Evolutionary conservation across 2,888 invertebrate species (phyloP).

Genomic region (Drosophila rellima): DNA sequence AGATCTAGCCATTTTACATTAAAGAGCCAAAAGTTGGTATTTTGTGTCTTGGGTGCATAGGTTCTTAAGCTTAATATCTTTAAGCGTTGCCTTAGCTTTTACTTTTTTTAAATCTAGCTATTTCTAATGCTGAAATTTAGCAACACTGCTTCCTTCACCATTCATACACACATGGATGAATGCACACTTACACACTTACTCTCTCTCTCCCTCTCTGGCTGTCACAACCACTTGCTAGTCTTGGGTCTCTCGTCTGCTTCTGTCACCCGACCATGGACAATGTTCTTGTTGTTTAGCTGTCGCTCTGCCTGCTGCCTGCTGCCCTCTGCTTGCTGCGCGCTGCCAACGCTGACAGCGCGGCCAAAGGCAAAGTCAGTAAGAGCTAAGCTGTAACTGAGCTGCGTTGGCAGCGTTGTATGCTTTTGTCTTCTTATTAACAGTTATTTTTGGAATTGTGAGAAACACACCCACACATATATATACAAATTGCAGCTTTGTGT

Average conservation of each 20-base stretch:
- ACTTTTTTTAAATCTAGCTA: neutral
- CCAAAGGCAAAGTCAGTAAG: slow-evolving; percentile 27
- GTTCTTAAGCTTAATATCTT: neutral
- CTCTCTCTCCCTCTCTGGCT: slow-evolving; percentile 13
- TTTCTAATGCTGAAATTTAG: neutral
- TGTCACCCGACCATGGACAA: slow-evolving; percentile 71
- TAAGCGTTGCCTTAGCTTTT: neutral
- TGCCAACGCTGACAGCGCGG: slow-evolving; percentile 1
- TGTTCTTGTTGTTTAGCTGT: slow-evolving; percentile 56
- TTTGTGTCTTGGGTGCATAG: neutral
- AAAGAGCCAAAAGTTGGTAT: too few relatives aligned
- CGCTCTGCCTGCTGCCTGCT: slow-evolving; percentile 7
- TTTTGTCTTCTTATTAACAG: slow-evolving; percentile 63
- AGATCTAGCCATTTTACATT: too few relatives aligned
- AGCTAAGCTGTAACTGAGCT: slow-evolving; percentile 11
- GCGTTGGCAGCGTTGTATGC: slow-evolving; percentile 16
- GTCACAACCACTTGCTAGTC: slow-evolving; percentile 54
- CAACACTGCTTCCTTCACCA: slow-evolving; percentile 22
- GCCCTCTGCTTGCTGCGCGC: slow-evolving; percentile 9
- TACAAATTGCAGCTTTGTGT: slow-evolving; percentile 1
- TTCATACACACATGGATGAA: neutral
- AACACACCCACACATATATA: slow-evolving; percentile 30
- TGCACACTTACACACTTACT: neutral
- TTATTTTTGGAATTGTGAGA: slow-evolving; percentile 69
- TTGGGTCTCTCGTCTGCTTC: slow-evolving; percentile 25